Evolutionary conservation across 2,113 vertebrate species (phyloP).

Genomic region (Indri indri): DNA sequence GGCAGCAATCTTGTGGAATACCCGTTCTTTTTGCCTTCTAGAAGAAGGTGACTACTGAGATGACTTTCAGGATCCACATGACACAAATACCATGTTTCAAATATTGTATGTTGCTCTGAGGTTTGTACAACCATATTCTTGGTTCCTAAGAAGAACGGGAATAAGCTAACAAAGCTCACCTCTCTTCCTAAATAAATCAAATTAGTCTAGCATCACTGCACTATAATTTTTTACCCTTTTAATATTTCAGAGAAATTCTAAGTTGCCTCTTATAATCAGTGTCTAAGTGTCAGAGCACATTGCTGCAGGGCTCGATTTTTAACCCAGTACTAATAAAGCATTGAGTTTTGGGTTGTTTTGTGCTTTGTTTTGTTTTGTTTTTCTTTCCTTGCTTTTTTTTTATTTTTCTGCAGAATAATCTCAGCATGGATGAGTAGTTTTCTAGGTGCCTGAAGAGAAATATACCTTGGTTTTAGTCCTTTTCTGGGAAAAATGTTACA

Average conservation of each 20-base stretch:
- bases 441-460: conserved; percentile 11
- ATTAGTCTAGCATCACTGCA: neutral
- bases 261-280: conserved; percentile 46
- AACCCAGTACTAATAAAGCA: neutral
- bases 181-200: conserved; percentile 2
- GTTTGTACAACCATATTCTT: neutral
- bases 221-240: neutral
- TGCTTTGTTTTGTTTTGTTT: neutral
- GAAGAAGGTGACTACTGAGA: neutral
- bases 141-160: neutral
- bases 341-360: neutral
- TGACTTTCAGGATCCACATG: neutral
- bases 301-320: conserved; percentile 45
- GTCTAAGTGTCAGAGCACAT: conserved; percentile 28
- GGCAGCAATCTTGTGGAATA: neutral
- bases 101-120: neutral
- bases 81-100: neutral
- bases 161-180: neutral
- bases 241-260: conserved; percentile 37
- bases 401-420: neutral
- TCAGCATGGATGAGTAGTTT: conserved; percentile 17
- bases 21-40: neutral
- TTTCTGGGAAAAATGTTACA: conserved; percentile 57
- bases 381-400: neutral
- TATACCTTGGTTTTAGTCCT: conserved; percentile 19